Base-by-base conservation (phyloP, 2,888 invertebrate species). In the Tachina fera region DNA sequence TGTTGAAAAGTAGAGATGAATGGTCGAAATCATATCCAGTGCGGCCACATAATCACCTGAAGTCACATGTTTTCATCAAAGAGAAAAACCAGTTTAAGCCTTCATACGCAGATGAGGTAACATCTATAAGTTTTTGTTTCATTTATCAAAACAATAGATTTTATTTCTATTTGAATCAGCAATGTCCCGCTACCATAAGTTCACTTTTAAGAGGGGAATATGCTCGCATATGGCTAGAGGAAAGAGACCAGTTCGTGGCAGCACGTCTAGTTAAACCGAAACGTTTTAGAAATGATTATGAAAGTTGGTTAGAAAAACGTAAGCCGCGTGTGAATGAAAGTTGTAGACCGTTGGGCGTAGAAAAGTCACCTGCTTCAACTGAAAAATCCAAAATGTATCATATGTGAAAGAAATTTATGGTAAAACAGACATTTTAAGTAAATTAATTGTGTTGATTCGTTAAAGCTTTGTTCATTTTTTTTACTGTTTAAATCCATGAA, bases 231-330 rank as follows among this genome's bases (percentile, higher is more conserved):
- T 90, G 90, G 90, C 80, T 87, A 5, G 58, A 75, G 0, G 90
- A 91, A 63, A 89, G 89, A 10, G 87, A 88, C 13, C 58, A 53
- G 0, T 90, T 72, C 45, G 84, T 75, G 47, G 81, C 0, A 13
- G 68, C 45, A 47, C 88, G 67, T 9, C 86, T 53, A 1, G 72
- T 49, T 3, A 89, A 87, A 53, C 41, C 75, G 2, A 90, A 89
- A 79, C 56, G 77, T 6, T 89, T 91, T 8, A 83, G 84, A 43
- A 91, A 91, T 43, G 89, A 91, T 51, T 90, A 87, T 45, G 80
- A 88, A 1, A 88, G 88, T 87, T 90, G 90, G 90, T 75, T 91
- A 3, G 87, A 88, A 10, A 79, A 89, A 70, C 90, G 87, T 10
- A 83, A 83, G 51, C 86, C 80, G 0, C 71, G 56, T 1, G 58